phyloP scores from a whole-genome alignment of 2,113 vertebrate species.

The Zonotrichia leucophrys region DNA sequence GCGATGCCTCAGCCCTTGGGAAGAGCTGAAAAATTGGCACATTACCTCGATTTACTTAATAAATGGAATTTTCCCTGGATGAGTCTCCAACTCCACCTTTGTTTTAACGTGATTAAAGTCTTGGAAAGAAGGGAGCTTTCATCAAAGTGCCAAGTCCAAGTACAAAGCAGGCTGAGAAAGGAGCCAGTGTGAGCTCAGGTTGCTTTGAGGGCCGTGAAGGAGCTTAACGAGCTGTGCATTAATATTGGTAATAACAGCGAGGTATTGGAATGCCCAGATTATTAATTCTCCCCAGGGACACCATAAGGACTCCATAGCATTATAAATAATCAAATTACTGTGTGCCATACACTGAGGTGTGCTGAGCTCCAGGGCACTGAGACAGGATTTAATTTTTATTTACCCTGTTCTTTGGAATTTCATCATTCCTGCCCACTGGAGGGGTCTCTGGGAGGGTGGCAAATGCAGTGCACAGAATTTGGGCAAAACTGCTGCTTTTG shows the following conservation, averaged over 20 bases:
- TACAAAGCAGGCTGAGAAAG: slow-evolving; percentile 22
- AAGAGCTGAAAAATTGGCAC: neutral
- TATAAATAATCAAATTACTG: neutral
- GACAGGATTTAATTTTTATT: neutral
- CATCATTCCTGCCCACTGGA: rapidly evolving
- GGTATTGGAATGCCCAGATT: neutral
- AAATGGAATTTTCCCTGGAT: slow-evolving; percentile 27
- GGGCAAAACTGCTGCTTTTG: neutral
- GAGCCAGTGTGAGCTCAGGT: slow-evolving; percentile 12
- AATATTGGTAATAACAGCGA: neutral
- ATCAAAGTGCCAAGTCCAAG: slow-evolving; percentile 31
- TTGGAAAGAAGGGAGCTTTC: slow-evolving; percentile 24
- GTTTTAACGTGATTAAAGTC: slow-evolving; percentile 36
- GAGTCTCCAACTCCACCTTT: slow-evolving; percentile 33
- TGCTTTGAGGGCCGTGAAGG: neutral
- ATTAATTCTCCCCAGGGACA: neutral
- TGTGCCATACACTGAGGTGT: neutral
- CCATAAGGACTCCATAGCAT: neutral
- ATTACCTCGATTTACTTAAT: neutral
- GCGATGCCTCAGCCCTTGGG: neutral
- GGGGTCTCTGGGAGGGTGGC: too few relatives aligned
- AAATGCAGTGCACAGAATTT: rapidly evolving
- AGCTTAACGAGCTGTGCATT: slow-evolving; percentile 30
- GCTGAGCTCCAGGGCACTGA: neutral
- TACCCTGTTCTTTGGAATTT: neutral